These are phyloP conservation scores for Acronicta leporina DNA, from an alignment of 2,888 invertebrate species.

Conservation along the genomic window DNA sequence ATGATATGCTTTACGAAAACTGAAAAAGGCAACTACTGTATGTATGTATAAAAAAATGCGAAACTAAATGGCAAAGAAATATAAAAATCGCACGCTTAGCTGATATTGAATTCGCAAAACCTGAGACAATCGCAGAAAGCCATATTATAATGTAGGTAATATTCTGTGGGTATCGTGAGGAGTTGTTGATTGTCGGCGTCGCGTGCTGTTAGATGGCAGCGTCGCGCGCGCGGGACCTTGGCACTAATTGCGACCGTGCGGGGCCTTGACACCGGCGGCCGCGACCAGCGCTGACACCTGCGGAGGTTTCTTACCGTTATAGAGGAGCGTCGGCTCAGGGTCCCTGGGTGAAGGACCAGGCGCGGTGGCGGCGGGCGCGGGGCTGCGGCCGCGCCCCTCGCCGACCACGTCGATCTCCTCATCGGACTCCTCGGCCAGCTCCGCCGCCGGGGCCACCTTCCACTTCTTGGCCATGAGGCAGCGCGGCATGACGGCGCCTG, in stretches of 20 bases:
- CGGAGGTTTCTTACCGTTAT: conserved; percentile 90
- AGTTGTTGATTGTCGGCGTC: conserved; percentile 35
- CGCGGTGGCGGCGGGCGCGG: conserved; percentile 88
- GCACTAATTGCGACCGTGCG: conserved; percentile 38
- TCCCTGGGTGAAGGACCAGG: conserved; percentile 92
- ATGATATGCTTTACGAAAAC: conserved; percentile 32
- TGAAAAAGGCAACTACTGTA: conserved; percentile 12
- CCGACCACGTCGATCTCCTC: conserved; percentile 97
- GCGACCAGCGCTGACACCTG: conserved; percentile 81
- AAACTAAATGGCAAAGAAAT: conserved; percentile 24
- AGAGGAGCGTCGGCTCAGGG: conserved; percentile 92
- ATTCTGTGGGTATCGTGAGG: conserved; percentile 21
- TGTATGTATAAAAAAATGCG: conserved; percentile 9
- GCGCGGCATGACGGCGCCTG: conserved; percentile 94
- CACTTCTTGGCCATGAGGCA: conserved; percentile 99
- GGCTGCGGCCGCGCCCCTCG: conserved; percentile 90
- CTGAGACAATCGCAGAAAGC: conserved; percentile 70
- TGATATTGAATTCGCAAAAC: conserved; percentile 73
- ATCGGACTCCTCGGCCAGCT: conserved; percentile 90
- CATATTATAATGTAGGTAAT: neutral
- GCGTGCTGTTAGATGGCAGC: conserved; percentile 35
- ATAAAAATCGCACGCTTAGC: conserved; percentile 71
- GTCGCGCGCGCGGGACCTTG: conserved; percentile 42
- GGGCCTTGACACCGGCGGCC: conserved; percentile 82
- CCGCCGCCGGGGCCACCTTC: conserved; percentile 92